Conservation (phyloP, 2,888 invertebrate genomes). For the Zootermopsis nevadensis region DNA sequence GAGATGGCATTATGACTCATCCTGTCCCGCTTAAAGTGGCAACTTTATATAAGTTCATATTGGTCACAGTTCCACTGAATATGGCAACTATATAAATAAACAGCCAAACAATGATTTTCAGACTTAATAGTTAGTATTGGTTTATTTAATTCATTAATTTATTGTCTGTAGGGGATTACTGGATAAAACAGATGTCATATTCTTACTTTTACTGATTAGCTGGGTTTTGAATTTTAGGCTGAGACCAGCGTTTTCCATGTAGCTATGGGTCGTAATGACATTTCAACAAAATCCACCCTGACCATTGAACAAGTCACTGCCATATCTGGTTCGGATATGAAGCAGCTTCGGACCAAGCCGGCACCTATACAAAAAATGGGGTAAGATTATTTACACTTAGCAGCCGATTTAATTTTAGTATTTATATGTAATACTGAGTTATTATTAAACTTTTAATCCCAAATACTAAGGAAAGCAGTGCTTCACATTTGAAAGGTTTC, state of each 20-base stretch:
- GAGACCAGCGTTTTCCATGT: slow-evolving; percentile 83
- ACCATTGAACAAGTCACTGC: slow-evolving; percentile 66
- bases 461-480: too few relatives aligned
- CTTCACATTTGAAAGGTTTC: too few relatives aligned
- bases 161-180: slow-evolving; percentile 5
- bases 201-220: background rate
- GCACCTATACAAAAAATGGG: slow-evolving; percentile 72
- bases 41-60: too few relatives aligned
- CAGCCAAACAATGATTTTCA: background rate
- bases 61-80: too few relatives aligned
- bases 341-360: slow-evolving; percentile 55
- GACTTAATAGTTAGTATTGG: background rate
- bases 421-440: too few relatives aligned
- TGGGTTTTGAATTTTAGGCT: slow-evolving; percentile 64
- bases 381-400: slow-evolving; percentile 58
- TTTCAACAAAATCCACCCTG: slow-evolving; percentile 64
- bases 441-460: too few relatives aligned
- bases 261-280: slow-evolving; percentile 65
- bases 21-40: too few relatives aligned
- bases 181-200: slow-evolving; percentile 29
- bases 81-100: too few relatives aligned
- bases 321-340: slow-evolving; percentile 63
- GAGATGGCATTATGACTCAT: too few relatives aligned
- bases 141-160: slow-evolving; percentile 13
- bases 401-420: too few relatives aligned